These are phyloP conservation scores for Sitta carolinensis DNA, from an alignment of 2,797 vertebrate genomes.

Conservation along the genomic window DNA sequence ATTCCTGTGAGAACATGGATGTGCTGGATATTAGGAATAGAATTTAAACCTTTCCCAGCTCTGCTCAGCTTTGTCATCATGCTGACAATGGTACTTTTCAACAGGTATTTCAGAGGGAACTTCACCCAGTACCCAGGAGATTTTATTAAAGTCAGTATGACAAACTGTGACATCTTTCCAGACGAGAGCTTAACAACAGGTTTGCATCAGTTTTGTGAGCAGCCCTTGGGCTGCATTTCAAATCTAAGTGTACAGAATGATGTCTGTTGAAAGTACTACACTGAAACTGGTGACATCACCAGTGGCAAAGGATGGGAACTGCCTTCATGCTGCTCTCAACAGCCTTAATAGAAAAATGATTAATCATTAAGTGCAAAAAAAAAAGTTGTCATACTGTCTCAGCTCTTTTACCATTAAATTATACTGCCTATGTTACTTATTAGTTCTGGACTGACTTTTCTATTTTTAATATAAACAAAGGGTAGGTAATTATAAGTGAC, in stretches of 20 bases:
- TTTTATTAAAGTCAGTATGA: neutral
- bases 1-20: neutral
- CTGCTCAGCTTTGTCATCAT: neutral
- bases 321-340: conserved; percentile 22
- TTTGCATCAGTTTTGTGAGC: neutral
- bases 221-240: conserved; percentile 19
- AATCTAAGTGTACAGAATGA: neutral
- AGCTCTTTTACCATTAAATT: neutral
- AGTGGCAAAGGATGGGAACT: conserved; percentile 20
- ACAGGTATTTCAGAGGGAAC: neutral
- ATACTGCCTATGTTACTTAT: neutral
- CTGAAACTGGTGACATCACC: conserved; percentile 59
- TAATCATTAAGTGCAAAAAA: conserved; percentile 12
- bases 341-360: conserved; percentile 23
- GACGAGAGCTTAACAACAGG: neutral
- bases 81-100: neutral
- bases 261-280: conserved; percentile 19
- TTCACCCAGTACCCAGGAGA: neutral
- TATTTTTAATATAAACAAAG: conserved; percentile 47
- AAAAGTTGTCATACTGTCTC: neutral
- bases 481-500: neutral
- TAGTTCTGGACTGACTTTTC: conserved; percentile 3
- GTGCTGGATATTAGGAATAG: neutral
- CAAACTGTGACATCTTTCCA: conserved; percentile 12
- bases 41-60: neutral